A percentile compares a stretch with the other conserved stretches of the same genome.
Evolutionary conservation across 1,140 invertebrate species (phyloP).

Genomic region (Bemisia tabaci): DNA sequence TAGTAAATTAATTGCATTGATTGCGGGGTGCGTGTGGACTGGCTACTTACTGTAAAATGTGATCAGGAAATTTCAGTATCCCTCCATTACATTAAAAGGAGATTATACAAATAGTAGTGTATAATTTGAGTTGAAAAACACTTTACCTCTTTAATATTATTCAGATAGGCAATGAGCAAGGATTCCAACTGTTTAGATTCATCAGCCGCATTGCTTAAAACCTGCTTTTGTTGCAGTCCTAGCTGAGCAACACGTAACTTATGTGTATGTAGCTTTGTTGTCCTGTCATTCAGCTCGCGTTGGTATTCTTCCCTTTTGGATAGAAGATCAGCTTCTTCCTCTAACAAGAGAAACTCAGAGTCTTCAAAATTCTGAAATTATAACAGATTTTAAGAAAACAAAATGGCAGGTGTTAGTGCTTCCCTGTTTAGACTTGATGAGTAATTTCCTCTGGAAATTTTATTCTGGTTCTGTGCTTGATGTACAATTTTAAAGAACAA

Average conservation of each 20-base stretch:
- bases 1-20: too few relatives aligned
- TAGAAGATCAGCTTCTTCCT: constrained; percentile 71
- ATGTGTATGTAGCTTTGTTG: constrained; percentile 45
- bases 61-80: too few relatives aligned
- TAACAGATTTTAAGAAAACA: background rate
- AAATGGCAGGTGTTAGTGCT: too few relatives aligned
- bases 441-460: too few relatives aligned
- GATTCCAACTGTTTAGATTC: constrained; percentile 48
- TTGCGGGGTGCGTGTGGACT: too few relatives aligned
- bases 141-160: constrained; percentile 44
- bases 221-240: constrained; percentile 46
- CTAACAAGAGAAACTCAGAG: constrained; percentile 83
- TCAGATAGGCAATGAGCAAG: constrained; percentile 42
- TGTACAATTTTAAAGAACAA: too few relatives aligned
- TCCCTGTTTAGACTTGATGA: too few relatives aligned
- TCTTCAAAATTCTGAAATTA: constrained; percentile 64
- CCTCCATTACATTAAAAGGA: too few relatives aligned
- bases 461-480: too few relatives aligned
- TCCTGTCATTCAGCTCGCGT: constrained; percentile 53
- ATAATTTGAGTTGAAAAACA: too few relatives aligned
- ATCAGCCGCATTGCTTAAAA: constrained; percentile 41
- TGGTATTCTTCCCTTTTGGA: constrained; percentile 69
- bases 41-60: too few relatives aligned
- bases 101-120: background rate
- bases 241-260: constrained; percentile 47